Evolutionary conservation across 2,797 vertebrate species (phyloP), one percentile per base, ranked within the genome.

Genomic region (Psittacula echo): DNA sequence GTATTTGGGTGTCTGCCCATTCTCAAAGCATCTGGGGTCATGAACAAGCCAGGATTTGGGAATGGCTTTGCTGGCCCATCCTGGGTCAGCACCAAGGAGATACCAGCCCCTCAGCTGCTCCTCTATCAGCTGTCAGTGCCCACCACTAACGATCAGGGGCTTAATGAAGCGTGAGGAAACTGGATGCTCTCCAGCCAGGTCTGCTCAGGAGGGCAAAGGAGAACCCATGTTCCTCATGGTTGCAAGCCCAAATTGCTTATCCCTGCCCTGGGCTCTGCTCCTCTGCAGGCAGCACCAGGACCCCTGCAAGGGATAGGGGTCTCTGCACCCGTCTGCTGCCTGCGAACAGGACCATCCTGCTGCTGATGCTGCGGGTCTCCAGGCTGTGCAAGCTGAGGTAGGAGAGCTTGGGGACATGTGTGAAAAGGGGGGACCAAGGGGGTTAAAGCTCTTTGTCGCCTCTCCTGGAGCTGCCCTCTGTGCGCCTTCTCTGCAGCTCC

Each of bases 221-320:
- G 61, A 50, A 71, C 32, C 4, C 4, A 9, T 16, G 14, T 51
- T 65, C 41, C 60, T 75, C 9, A 1, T 32, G 44, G 8, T 18
- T 71, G 7, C 27, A 50, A 11, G 4, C 27, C 13, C n/a, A 6
- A 42, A 5, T 24, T 15, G 32, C 23, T 39, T 7, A 1, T 58
- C 34, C 20, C 20, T 27, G 24, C 6, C 11, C 13, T 0, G 0
- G 6, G 27, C 7, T 61, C 34, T 19, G 30, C n/a, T 51, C 18
- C 29, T 45, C 5, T 48, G 32, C 21, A 41, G 32, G 39, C 22
- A 32, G 60, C 2, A 1, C 6, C 2, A 5, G 48, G n/a, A 47
- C 11, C 11, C 41, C 81, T 32, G 27, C 0, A 0, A 34, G 24
- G 54, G 27, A 27, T 2, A 0, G 16, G 27, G 29, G 3, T 45